Evolutionary conservation across 2,797 vertebrate species (phyloP), one percentile per base, ranked within the genome.

Genomic region (Muscicapa comitata): DNA sequence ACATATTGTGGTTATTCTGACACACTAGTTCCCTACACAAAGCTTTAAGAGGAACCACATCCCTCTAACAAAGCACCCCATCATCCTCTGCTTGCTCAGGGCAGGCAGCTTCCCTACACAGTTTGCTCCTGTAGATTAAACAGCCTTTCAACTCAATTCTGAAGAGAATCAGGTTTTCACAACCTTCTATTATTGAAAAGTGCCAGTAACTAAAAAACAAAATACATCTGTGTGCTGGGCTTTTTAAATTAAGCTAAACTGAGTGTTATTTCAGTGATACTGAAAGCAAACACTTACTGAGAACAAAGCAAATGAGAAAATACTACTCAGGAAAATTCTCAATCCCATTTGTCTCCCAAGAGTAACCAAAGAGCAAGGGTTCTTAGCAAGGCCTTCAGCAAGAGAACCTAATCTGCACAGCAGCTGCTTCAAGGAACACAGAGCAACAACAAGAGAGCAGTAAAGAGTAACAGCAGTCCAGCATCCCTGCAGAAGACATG

Each of bases 371-470:
- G 47, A 13, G 16, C 9, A 17, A 65, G 9, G 8, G 28, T 33
- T 48, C 42, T 26, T 7, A 74, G 31, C 68, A 31, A 71, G 20
- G 43, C 57, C 53, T 62, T 68, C 65, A n/a, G 12, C 21, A 63
- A 33, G 63, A 19, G 59, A 28, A 40, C 47, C 42, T 13, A 17
- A 45, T 55, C 19, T 9, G 15, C 67, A 26, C 43, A 70, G 43
- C 55, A 45, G 50, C 66, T 28, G 16, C 2, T 37, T 6, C 25
- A 17, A 15, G 16, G 24, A 61, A 19, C 54, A 37, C 31, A n/a
- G 23, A 83, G 21, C 57, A 77, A 7, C 53, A 9, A 2, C 0
- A 1, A 48, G 37, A 0, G 0, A 67, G 35, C 55, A 67, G 40
- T 1, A 4, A 55, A 8, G 23, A 31, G 0, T 4, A 31, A 21